Evolutionary conservation across 2,797 vertebrate genomes (phyloP).

Genomic region (Muscicapa comitata): DNA sequence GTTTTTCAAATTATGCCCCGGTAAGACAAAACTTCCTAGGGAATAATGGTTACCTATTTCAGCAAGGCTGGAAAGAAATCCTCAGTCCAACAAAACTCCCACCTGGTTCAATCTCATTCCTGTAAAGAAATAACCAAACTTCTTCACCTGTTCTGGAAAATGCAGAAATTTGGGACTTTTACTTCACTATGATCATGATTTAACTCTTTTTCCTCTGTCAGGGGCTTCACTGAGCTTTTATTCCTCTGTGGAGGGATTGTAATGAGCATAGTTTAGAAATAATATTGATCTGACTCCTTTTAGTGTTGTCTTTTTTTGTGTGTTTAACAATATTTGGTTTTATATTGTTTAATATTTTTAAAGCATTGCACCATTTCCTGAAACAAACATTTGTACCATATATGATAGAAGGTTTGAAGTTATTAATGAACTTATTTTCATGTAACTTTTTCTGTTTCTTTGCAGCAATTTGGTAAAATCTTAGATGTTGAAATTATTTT

Average conservation of each 20-base stretch:
- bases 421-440: conserved; percentile 39
- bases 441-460: conserved; percentile 79
- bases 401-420: background rate
- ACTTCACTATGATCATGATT: background rate
- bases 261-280: background rate
- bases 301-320: background rate
- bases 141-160: background rate
- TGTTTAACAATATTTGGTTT: background rate
- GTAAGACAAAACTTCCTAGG: background rate
- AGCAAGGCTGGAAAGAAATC: background rate
- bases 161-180: background rate
- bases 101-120: background rate
- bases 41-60: background rate
- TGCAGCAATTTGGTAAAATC: conserved; percentile 99
- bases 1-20: background rate
- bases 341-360: background rate
- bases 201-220: background rate
- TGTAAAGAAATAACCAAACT: background rate
- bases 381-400: background rate
- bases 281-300: background rate
- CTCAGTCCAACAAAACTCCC: background rate
- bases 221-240: background rate
- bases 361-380: background rate
- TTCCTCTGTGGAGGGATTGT: background rate
- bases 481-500: conserved; percentile 99